phyloP scores from a whole-genome alignment of 2,888 invertebrate species.

The Acrocera orbiculus region DNA sequence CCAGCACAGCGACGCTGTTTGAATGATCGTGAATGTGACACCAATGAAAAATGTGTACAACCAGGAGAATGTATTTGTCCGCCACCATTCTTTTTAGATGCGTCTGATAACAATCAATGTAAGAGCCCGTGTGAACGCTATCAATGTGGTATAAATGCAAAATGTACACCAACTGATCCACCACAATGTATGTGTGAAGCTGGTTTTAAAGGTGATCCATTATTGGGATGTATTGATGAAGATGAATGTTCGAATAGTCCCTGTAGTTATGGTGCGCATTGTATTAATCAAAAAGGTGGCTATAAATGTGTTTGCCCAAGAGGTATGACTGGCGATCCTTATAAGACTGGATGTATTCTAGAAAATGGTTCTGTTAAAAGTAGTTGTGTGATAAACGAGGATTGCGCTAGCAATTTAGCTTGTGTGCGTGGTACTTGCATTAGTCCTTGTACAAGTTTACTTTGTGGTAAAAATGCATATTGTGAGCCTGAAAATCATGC shows the following conservation, averaged over 20 bases:
- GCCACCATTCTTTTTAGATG: slow-evolving; percentile 75
- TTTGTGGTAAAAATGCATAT: slow-evolving; percentile 68
- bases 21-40: slow-evolving; percentile 62
- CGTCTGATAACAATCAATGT: slow-evolving; percentile 65
- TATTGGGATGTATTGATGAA: slow-evolving; percentile 66
- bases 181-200: slow-evolving; percentile 76
- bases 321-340: slow-evolving; percentile 70
- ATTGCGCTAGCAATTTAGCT: slow-evolving; percentile 64
- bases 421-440: slow-evolving; percentile 64
- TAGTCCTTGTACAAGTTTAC: slow-evolving; percentile 59
- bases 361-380: slow-evolving; percentile 39
- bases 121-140: slow-evolving; percentile 85
- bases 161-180: slow-evolving; percentile 76
- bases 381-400: slow-evolving; percentile 51
- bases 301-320: slow-evolving; percentile 72
- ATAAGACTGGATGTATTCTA: slow-evolving; percentile 59
- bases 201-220: slow-evolving; percentile 73
- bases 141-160: slow-evolving; percentile 76
- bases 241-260: slow-evolving; percentile 74
- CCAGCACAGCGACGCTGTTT: slow-evolving; percentile 68
- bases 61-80: slow-evolving; percentile 84
- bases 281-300: slow-evolving; percentile 70
- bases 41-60: slow-evolving; percentile 80
- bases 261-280: slow-evolving; percentile 75
- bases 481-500: slow-evolving; percentile 79